Percentiles rank a stretch among this genome's conserved stretches.
Evolutionary conservation across 2,113 vertebrate species (phyloP).

Genomic region (Physeter macrocephalus): DNA sequence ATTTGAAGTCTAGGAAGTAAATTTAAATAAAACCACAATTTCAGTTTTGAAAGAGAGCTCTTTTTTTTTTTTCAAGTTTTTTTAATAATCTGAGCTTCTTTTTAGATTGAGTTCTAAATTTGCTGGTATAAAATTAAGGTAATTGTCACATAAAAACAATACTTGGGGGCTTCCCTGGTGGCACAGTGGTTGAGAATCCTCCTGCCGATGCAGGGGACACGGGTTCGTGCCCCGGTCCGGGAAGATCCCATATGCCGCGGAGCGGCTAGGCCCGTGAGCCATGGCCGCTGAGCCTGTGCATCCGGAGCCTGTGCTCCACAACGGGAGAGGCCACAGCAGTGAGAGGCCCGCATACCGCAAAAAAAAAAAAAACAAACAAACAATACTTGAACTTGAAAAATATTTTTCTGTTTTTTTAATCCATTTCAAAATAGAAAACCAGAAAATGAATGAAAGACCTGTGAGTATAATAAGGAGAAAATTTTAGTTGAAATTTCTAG

Average conservation of each 20-base stretch:
- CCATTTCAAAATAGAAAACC: neutral
- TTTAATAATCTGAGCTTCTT: neutral
- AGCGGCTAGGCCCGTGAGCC: too few relatives aligned
- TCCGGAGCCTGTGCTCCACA: too few relatives aligned
- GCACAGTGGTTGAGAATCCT: too few relatives aligned
- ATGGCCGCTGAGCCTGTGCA: too few relatives aligned
- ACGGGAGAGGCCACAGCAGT: too few relatives aligned
- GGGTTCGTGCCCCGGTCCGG: too few relatives aligned
- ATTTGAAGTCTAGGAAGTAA: neutral
- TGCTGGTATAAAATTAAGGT: conserved; percentile 9
- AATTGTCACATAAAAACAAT: neutral
- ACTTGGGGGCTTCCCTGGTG: too few relatives aligned
- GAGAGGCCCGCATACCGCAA: too few relatives aligned
- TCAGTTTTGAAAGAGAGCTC: neutral
- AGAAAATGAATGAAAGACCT: conserved; percentile 4
- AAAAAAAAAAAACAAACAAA: too few relatives aligned
- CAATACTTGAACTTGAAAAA: neutral
- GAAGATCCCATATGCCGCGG: too few relatives aligned
- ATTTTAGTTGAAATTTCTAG: neutral
- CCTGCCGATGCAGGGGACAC: too few relatives aligned
- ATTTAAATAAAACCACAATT: neutral
- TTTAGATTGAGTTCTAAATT: neutral
- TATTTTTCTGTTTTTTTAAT: neutral
- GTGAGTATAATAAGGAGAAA: neutral
- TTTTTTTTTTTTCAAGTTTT: neutral